Evolutionary conservation across 1,140 invertebrate species (phyloP).

Genomic region (Probaryconus sp.): DNA sequence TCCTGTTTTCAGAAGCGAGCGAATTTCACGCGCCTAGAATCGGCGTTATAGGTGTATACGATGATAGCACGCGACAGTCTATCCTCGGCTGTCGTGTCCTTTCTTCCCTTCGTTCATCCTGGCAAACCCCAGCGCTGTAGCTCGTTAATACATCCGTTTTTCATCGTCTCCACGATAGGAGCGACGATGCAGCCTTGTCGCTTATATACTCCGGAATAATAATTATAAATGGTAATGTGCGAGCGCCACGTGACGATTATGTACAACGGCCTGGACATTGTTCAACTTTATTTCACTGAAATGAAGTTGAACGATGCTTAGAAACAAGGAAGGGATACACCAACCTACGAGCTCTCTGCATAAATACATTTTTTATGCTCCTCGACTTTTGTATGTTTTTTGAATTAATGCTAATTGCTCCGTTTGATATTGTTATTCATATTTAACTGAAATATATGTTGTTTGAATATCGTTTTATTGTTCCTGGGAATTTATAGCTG

Average conservation of each 20-base stretch:
- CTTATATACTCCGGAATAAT: constrained; percentile 58
- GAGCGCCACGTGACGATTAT: constrained; percentile 56
- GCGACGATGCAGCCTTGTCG: constrained; percentile 54
- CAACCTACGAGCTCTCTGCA: too few relatives aligned
- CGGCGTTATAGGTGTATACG: constrained; percentile 26
- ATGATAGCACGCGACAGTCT: constrained; percentile 62
- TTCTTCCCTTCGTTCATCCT: constrained; percentile 64
- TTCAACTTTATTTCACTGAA: constrained; percentile 44
- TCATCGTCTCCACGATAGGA: constrained; percentile 59
- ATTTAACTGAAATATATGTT: too few relatives aligned
- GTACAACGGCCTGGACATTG: constrained; percentile 45
- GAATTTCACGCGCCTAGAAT: constrained; percentile 46
- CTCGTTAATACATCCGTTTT: constrained; percentile 68
- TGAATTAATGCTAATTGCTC: too few relatives aligned
- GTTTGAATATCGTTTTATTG: too few relatives aligned
- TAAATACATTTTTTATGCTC: too few relatives aligned
- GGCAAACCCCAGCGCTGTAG: constrained; percentile 37
- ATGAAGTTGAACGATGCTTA: constrained; percentile 31
- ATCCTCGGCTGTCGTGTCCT: constrained; percentile 67
- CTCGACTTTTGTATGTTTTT: too few relatives aligned
- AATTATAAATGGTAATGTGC: constrained; percentile 63
- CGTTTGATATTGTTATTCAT: too few relatives aligned
- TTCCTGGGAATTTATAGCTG: too few relatives aligned
- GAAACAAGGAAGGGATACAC: constrained; percentile 17
- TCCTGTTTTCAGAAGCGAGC: too few relatives aligned